These are phyloP conservation scores for Leptinotarsa undecemlineata DNA, from an alignment of 1,140 invertebrate species.

Conservation along the genomic window DNA sequence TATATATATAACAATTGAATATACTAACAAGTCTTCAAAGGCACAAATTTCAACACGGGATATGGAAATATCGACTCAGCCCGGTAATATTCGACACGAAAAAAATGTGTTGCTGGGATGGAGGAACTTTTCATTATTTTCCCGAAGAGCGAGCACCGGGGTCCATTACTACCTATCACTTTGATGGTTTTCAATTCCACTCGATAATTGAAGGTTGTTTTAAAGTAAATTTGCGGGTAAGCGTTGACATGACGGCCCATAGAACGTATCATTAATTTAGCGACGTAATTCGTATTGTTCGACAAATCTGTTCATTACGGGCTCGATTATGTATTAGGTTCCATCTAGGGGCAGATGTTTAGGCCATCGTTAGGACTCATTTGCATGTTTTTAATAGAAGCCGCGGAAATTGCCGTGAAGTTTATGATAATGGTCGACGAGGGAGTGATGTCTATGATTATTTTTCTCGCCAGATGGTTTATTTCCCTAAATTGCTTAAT, in stretches of 20 bases:
- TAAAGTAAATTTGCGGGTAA: conserved; percentile 23
- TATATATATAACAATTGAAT: no score
- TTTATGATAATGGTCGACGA: conserved; percentile 4
- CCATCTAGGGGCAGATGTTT: conserved; percentile 7
- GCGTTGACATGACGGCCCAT: conserved; percentile 12
- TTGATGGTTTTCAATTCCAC: conserved; percentile 15
- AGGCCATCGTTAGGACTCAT: background rate
- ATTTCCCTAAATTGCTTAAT: no score
- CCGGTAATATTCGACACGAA: no score
- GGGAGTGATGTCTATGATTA: conserved; percentile 11
- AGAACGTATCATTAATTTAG: conserved; percentile 17
- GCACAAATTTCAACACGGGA: no score
- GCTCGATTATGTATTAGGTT: background rate
- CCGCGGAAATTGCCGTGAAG: conserved; percentile 3
- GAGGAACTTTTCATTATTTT: conserved; percentile 16
- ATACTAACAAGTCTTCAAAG: no score
- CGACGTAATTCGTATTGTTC: background rate
- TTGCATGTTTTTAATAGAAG: conserved; percentile 20
- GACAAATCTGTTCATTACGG: conserved; percentile 19
- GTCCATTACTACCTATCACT: background rate
- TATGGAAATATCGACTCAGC: no score
- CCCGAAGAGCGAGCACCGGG: background rate
- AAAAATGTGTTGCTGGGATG: background rate
- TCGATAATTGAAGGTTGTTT: conserved; percentile 21
- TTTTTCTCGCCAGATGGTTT: background rate